These are phyloP conservation scores for Tichodroma muraria DNA, from an alignment of 2,113 vertebrate genomes.

Conservation along the genomic window DNA sequence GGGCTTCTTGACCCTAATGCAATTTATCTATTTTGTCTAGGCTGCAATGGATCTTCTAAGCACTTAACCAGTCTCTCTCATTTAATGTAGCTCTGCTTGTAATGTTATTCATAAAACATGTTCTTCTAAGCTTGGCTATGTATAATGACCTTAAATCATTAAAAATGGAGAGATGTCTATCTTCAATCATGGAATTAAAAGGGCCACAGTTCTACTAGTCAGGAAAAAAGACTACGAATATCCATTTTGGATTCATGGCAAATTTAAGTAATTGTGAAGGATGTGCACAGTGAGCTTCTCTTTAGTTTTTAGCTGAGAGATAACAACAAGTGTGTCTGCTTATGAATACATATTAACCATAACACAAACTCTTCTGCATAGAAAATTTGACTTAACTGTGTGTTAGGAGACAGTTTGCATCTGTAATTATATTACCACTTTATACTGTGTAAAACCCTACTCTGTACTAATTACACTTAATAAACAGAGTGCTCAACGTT, in stretches of 20 bases:
- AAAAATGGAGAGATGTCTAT: background rate
- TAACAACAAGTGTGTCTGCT: background rate
- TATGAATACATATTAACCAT: conserved; percentile 39
- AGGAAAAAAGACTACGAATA: background rate
- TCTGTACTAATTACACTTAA: conserved; percentile 53
- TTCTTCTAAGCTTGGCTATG: background rate
- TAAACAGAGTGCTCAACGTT: conserved; percentile 30
- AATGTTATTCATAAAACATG: background rate
- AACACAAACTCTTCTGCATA: conserved; percentile 4
- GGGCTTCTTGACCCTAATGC: background rate
- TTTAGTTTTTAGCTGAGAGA: background rate
- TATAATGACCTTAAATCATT: background rate
- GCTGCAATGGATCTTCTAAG: background rate
- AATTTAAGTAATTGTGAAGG: background rate
- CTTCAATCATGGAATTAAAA: background rate
- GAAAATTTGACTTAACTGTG: conserved; percentile 38
- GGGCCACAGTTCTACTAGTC: background rate
- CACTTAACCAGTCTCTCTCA: background rate
- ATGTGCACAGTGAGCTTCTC: background rate
- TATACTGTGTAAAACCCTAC: conserved; percentile 27
- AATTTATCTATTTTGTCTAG: background rate
- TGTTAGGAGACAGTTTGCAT: conserved; percentile 30
- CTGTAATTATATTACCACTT: conserved; percentile 59
- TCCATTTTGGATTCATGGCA: background rate
- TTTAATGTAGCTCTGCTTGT: background rate